phyloP scores from a whole-genome alignment of 2,888 invertebrate genomes.

The Caenorhabditis imperialis region DNA sequence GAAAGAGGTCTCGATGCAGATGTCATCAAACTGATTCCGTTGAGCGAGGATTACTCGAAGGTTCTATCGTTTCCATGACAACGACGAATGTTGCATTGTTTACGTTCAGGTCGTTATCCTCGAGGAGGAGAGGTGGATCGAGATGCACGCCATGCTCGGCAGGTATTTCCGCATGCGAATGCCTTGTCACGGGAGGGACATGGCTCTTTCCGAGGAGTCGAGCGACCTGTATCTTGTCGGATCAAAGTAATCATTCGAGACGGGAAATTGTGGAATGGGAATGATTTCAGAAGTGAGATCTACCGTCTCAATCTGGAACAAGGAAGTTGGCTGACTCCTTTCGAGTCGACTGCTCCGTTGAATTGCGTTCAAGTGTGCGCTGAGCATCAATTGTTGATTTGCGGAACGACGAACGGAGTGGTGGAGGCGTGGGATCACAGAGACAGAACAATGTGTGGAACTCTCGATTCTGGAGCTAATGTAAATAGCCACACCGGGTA shows the following conservation, averaged over 20 bases:
- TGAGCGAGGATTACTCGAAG: slow-evolving; percentile 97
- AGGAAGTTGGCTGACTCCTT: slow-evolving; percentile 92
- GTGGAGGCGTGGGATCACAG: slow-evolving; percentile 98
- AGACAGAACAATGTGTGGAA: slow-evolving; percentile 85
- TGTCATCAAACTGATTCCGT: slow-evolving; percentile 90
- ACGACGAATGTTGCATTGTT: background rate
- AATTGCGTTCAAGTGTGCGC: slow-evolving; percentile 91
- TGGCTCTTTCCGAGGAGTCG: slow-evolving; percentile 89
- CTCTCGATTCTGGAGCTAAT: slow-evolving; percentile 86
- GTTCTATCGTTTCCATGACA: slow-evolving; percentile 79
- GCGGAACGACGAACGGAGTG: slow-evolving; percentile 82
- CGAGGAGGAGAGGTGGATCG: slow-evolving; percentile 91
- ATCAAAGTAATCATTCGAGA: slow-evolving; percentile 85
- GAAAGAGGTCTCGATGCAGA: slow-evolving; percentile 97
- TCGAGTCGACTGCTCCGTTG: slow-evolving; percentile 83
- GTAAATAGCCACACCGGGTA: slow-evolving; percentile 53
- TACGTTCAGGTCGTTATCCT: slow-evolving; percentile 87
- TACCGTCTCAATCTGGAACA: slow-evolving; percentile 94
- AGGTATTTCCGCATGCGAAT: slow-evolving; percentile 91
- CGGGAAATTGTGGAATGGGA: too few species aligned
- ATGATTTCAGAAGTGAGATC: slow-evolving; percentile 87
- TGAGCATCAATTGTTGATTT: slow-evolving; percentile 87
- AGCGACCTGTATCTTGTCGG: slow-evolving; percentile 95
- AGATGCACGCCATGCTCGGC: slow-evolving; percentile 95
- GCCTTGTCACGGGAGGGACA: slow-evolving; percentile 94